Percentiles rank a stretch among this genome's conserved stretches.
These are phyloP conservation scores for Sisor rabdophorus DNA, from an alignment of 2,113 vertebrate species.

Conservation along the genomic window DNA sequence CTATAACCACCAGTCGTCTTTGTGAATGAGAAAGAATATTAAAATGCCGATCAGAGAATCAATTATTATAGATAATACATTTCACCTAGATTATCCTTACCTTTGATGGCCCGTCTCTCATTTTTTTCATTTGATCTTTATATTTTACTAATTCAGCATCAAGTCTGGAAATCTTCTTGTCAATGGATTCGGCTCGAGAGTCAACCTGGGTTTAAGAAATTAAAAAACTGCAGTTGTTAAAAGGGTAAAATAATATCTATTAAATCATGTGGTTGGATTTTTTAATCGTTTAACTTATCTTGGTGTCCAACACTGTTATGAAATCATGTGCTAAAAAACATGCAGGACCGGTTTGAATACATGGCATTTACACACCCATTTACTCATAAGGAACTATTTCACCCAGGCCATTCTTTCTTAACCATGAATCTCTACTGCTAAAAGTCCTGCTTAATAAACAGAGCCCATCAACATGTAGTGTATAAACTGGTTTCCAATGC, in stretches of 20 bases:
- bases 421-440: not conserved
- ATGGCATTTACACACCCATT: slow-evolving; percentile 5
- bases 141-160: slow-evolving; percentile 93
- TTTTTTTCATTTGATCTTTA: slow-evolving; percentile 99
- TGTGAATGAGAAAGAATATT: no score
- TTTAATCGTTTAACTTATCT: not conserved
- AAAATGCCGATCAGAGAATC: no score
- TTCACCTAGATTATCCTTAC: slow-evolving; percentile 59
- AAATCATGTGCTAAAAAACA: slow-evolving; percentile 15
- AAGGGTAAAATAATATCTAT: not conserved
- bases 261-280: not conserved
- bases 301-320: not conserved
- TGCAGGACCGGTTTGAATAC: slow-evolving; percentile 31
- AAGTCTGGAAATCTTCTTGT: slow-evolving; percentile 91
- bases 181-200: slow-evolving; percentile 86
- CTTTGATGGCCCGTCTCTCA: slow-evolving; percentile 97
- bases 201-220: slow-evolving; percentile 77
- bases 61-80: no score
- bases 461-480: not conserved
- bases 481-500: not conserved
- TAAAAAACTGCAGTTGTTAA: slow-evolving; percentile 34
- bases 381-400: not conserved
- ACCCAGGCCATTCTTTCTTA: not conserved
- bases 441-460: not conserved
- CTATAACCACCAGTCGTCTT: not conserved